phyloP scores from a whole-genome alignment of 2,888 invertebrate species.

The Polydesmus complanatus region DNA sequence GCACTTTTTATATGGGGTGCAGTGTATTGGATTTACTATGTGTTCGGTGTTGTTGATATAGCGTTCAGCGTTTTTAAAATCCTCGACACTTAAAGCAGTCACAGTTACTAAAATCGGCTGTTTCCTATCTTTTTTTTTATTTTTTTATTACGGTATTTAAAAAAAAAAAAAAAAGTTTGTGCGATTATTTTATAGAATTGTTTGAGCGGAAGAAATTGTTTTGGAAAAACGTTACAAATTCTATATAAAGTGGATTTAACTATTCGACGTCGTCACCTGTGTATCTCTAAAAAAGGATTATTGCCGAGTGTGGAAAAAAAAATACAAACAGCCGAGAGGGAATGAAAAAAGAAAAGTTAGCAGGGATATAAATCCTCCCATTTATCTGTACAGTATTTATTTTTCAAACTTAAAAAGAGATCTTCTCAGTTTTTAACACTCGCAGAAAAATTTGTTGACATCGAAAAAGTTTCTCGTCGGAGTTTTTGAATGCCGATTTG shows the following conservation, averaged over 20 bases:
- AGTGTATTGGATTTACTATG: background rate
- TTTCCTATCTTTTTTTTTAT: background rate
- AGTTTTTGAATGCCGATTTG: too few species aligned
- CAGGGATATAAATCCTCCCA: too few species aligned
- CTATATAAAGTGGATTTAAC: background rate
- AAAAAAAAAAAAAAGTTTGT: too few species aligned
- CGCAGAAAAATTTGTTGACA: too few species aligned
- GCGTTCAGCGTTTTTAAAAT: background rate
- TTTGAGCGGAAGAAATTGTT: background rate
- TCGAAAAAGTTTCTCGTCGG: too few species aligned
- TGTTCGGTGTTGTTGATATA: background rate
- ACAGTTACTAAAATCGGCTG: background rate
- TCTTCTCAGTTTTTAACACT: too few species aligned
- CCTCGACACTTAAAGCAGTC: background rate
- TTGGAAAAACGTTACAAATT: background rate
- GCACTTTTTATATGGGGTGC: background rate
- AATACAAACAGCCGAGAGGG: too few species aligned
- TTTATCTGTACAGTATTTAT: too few species aligned
- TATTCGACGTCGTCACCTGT: background rate
- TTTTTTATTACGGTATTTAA: background rate
- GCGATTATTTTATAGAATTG: too few species aligned
- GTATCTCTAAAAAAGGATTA: background rate
- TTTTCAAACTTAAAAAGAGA: too few species aligned
- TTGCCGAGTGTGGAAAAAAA: too few species aligned
- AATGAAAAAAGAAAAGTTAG: too few species aligned